Conservation (phyloP, 2,888 invertebrate species). For the Hedychridium roseum region DNA sequence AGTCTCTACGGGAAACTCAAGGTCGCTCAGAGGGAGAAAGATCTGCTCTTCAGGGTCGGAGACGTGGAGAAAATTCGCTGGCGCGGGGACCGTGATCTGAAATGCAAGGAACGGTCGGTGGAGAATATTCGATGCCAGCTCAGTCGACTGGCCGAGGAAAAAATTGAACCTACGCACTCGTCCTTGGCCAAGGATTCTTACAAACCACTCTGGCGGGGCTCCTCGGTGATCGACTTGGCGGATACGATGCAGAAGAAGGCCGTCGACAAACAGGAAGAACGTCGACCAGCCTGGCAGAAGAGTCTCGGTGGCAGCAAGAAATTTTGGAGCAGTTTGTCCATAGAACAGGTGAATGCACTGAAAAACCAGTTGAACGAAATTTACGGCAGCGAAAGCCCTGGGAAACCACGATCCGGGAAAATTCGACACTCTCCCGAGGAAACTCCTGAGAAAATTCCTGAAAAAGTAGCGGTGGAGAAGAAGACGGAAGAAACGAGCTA, state of each 20-base stretch:
- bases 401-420: conserved; percentile 11
- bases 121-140: conserved; percentile 84
- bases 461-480: too few relatives aligned
- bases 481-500: conserved; percentile 25
- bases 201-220: conserved; percentile 85
- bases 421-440: not conserved
- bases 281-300: conserved; percentile 64
- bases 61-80: conserved; percentile 79
- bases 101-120: conserved; percentile 86
- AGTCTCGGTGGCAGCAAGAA: conserved; percentile 75
- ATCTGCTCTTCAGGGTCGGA: conserved; percentile 82
- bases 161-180: too few relatives aligned
- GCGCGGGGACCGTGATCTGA: conserved; percentile 77
- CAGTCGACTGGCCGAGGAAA: conserved; percentile 69
- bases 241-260: conserved; percentile 73
- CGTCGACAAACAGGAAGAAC: conserved; percentile 63
- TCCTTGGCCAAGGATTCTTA: conserved; percentile 73
- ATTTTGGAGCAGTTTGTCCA: conserved; percentile 84
- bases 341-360: conserved; percentile 82
- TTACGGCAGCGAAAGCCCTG: conserved; percentile 71
- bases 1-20: conserved; percentile 79
- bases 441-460: not conserved
- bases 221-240: conserved; percentile 82
- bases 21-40: conserved; percentile 81
- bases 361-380: conserved; percentile 84